Evolutionary conservation across 2,797 vertebrate species (phyloP).

Genomic region (Aphelocoma californica): DNA sequence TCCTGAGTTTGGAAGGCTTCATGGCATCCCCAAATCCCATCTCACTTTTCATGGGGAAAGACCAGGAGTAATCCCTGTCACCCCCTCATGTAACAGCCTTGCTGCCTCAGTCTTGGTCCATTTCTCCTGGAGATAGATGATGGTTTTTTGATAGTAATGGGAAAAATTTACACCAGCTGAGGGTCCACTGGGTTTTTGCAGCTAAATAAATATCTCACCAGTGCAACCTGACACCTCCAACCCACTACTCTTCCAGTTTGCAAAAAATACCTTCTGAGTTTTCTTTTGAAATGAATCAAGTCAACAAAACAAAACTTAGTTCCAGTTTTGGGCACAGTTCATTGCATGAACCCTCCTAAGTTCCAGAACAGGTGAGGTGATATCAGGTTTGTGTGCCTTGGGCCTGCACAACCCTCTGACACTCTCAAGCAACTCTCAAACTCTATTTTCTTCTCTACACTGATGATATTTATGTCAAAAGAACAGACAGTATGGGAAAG

Average conservation of each 20-base stretch:
- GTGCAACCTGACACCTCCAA: background rate
- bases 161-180: background rate
- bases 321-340: background rate
- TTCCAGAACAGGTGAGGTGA: background rate
- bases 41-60: background rate
- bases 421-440: background rate
- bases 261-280: background rate
- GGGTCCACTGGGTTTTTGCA: background rate
- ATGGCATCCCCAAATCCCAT: background rate
- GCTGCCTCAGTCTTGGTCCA: background rate
- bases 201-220: background rate
- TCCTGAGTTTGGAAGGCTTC: background rate
- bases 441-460: background rate
- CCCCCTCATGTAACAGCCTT: background rate
- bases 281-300: background rate
- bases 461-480: background rate
- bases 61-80: background rate
- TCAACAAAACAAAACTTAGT: background rate
- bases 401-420: background rate
- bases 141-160: background rate
- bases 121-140: background rate
- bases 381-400: background rate
- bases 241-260: background rate
- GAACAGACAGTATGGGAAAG: background rate
- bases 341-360: background rate